These are phyloP conservation scores for Lytechinus pictus DNA, from an alignment of 35 echinoderm and acorn worm species.

Conservation along the genomic window DNA sequence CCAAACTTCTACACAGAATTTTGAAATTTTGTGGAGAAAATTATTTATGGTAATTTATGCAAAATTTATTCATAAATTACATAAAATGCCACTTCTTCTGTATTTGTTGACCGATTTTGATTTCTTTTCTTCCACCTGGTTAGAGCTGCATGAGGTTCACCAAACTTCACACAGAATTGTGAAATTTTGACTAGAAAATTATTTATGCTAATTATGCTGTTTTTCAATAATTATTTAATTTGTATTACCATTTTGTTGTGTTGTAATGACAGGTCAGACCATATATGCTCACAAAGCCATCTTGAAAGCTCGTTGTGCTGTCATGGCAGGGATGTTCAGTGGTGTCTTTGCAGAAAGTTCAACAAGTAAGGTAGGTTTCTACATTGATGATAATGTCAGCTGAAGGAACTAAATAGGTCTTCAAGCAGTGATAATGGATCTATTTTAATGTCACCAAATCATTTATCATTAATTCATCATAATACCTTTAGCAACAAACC, in stretches of 20 bases:
- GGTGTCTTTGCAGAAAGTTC: constrained; percentile 73
- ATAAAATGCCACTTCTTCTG: no score
- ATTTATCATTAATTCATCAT: neutral
- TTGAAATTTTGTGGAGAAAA: no score
- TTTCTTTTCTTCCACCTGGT: no score
- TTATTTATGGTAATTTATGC: no score
- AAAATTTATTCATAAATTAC: no score
- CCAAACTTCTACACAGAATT: no score
- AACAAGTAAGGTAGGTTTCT: constrained; percentile 62
- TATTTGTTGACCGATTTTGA: no score
- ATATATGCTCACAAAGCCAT: constrained; percentile 77
- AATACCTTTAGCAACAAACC: no score
- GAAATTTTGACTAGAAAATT: no score
- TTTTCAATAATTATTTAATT: no score
- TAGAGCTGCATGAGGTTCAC: no score
- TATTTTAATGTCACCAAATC: neutral
- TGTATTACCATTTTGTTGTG: neutral
- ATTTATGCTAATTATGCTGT: neutral
- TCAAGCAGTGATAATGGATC: neutral
- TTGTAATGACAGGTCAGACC: constrained; percentile 50
- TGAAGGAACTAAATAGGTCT: neutral
- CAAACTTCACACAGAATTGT: no score
- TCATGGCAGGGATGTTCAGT: constrained; percentile 90
- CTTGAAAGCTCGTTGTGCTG: constrained; percentile 67
- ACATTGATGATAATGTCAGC: neutral